Base-by-base conservation (phyloP, 2,888 invertebrate genomes). In the Diabrotica balteata region DNA sequence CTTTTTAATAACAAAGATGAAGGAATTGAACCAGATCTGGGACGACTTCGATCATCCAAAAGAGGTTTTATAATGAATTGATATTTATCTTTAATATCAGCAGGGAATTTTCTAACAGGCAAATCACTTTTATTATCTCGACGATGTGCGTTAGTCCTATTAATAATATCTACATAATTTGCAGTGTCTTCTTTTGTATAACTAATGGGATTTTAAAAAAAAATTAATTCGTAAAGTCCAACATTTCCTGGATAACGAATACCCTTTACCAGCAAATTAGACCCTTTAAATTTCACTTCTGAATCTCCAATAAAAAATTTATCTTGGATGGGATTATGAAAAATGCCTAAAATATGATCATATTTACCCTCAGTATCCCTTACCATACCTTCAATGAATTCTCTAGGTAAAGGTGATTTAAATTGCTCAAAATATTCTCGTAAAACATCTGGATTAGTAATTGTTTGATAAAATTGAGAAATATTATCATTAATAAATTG, bases 271-370 rank as follows among this genome's bases (percentile, higher is more conserved):
- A 4, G 2, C 2, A 32, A 3, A 32, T 32, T 32, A 32, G 32
- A 32, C 4, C 4, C 32, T 32, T 32, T 32, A 32, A 32, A 32
- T 32, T 32, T 32, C 32, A 51, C 51, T 51, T 51, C 51, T 17
- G 51, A 4, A 10, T 51, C 51, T 10, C 51, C 51, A 22, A 53
- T 53, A 53, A 22, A 53, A 17, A 53, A 53, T 53, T 53, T 53
- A 4, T 53, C 17, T 22, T 17, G 1, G 7, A 6, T 5, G 6
- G 32, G 8, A 53, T 53, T 22, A 53, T 57, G 45, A 45, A 43
- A 45, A 45, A 46, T 5, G 7, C 57, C 45, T 45, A 57, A 57
- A 44, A 45, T 45, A 57, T 57, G n/a, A 57, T 57, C 46, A 57
- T 44, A 46, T n/a, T 45, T n/a, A 17, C 57, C 57, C 11, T 45